Evolutionary conservation across 2,888 invertebrate genomes (phyloP), one percentile per base, ranked within the genome.

Genomic region (Dryomyza anilis): DNA sequence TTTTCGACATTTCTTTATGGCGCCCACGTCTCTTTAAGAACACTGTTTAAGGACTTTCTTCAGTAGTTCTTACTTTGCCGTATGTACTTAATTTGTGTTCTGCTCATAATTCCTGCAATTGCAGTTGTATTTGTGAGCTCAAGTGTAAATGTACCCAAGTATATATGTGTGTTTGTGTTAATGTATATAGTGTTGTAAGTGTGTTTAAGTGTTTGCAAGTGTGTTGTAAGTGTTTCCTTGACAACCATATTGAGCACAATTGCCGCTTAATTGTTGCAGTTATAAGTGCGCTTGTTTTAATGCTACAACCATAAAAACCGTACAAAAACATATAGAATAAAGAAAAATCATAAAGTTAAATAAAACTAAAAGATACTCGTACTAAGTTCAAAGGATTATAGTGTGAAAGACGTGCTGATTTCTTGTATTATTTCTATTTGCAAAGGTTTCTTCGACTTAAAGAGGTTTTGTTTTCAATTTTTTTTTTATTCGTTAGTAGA

Each of bases 191-290:
- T 53, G 25, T 4, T 56, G 23, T 50, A 19, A 21, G 53, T 57
- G 43, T 61, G 50, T 61, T 53, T 53, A 57, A 60, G 60, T 58
- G 55, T 59, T 62, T 67, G 33, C 62, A 55, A 65, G 65, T 56
- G 56, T 59, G 52, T 62, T 63, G 33, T 59, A 56, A 65, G 65
- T 61, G 61, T 57, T 65, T 65, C 65, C 65, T 64, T 64, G 62
- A 66, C 66, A 66, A 53, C 59, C 53, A 14, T 46, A 66, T 62
- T 68, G 62, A 66, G 64, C 45, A 63, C 66, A 66, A 68, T 64
- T 36, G 52, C 62, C 55, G 64, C 66, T 64, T 66, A 68, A 68
- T 68, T 68, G 55, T 64, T 66, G 48, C 36, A 19, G 33, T 43
- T 57, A 43, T 43, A 45, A 33, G 36, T 8, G n/a, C n/a, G n/a